Evolutionary conservation across 2,888 invertebrate genomes (phyloP).

Genomic region (Drosophila engyochracea): DNA sequence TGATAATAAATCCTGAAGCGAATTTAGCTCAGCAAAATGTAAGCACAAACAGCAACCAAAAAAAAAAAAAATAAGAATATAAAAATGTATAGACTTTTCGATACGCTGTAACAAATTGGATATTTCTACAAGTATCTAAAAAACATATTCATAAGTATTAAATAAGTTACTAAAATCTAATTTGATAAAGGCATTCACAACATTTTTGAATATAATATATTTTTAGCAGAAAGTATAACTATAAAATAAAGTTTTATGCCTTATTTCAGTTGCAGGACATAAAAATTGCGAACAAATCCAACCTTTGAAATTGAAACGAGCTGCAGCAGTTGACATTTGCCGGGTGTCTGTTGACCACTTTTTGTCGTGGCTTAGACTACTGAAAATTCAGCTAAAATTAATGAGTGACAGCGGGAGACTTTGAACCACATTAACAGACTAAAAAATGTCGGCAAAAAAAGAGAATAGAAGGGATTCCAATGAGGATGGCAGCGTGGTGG

Average conservation of each 20-base stretch:
- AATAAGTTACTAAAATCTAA: background rate
- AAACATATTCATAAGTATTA: background rate
- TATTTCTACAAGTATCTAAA: background rate
- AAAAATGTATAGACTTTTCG: background rate
- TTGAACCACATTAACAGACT: slow-evolving; percentile 29
- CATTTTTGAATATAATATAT: background rate
- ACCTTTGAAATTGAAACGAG: slow-evolving; percentile 4
- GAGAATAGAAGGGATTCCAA: slow-evolving; percentile 18
- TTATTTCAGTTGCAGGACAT: background rate
- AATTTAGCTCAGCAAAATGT: slow-evolving; percentile 5
- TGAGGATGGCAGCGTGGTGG: slow-evolving; percentile 29
- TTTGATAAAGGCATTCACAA: background rate
- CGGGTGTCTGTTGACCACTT: slow-evolving; percentile 40
- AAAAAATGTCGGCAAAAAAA: slow-evolving; percentile 13
- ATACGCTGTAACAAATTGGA: slow-evolving; percentile 5
- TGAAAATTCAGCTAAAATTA: slow-evolving; percentile 44
- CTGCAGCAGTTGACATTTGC: slow-evolving; percentile 36
- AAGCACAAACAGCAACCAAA: slow-evolving; percentile 1
- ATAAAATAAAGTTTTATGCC: background rate
- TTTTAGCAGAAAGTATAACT: background rate
- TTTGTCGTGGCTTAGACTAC: slow-evolving; percentile 28
- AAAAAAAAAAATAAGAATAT: background rate
- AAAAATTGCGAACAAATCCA: background rate
- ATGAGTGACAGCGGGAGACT: slow-evolving; percentile 45
- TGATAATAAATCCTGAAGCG: slow-evolving; percentile 29